Base-by-base conservation (phyloP, 1,140 invertebrate genomes). In the Pseudomyrmex pallidus region DNA sequence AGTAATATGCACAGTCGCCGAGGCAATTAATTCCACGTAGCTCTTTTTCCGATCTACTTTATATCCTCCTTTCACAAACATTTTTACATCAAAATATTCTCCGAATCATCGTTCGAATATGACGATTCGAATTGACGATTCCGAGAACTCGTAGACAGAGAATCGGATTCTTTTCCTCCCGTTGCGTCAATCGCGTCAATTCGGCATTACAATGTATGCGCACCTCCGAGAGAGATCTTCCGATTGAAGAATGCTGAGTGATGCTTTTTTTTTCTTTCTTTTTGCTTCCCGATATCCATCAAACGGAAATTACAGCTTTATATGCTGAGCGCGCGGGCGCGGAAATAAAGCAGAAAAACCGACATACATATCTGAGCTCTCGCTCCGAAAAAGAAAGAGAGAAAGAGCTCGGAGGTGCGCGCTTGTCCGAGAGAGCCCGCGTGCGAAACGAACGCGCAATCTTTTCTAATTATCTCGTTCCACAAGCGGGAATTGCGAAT, bases 401-500 rank as follows among this genome's bases (percentile, higher is more conserved):
- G 35, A 35, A 7, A 35, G 35, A 35, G 35, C 35, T 35, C 35
- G 35, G 52, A 78, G 44, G 64, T 78, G 76, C 25, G 25, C 35
- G 35, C 35, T 70, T 59, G 76, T 68, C 20, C 17, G 68, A 74
- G 52, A 35, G 68, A 74, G 52, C 8, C 44, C 46, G 74, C 72
- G 66, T 80, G 88, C 91, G 85, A 87, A 88, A 90, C 87, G 82
- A 85, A 87, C 86, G 73, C 85, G 85, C 87, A 91, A 92, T 92
- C 90, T 91, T 89, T 91, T 89, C 86, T 91, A 92, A 92, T 92
- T 92, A 91, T 92, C 91, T 92, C 85, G 74, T 87, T 89, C 82
- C 87, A 86, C 63, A 35, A 59, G 82, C 52, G 80, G 80, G 78
- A 66, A 87, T 82, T 84, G 85, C 82, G 85, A 72, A 87, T 89